Base-by-base conservation (phyloP, 2,113 vertebrate genomes). In the Triplophysa dalaica region DNA sequence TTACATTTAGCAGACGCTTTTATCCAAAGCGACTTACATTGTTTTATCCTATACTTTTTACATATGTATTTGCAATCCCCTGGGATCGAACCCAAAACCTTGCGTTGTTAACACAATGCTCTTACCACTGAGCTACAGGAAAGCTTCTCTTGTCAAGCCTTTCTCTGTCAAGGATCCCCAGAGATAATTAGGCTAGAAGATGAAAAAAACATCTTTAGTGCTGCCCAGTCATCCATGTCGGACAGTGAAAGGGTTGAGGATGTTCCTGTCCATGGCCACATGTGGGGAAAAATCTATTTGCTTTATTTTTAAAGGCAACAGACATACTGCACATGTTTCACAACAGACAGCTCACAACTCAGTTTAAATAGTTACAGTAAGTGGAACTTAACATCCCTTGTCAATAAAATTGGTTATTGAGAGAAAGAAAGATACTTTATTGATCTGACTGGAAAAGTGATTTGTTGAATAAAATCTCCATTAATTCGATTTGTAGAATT, bases 241-340 rank as follows among this genome's bases (percentile, higher is more conserved):
- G 56, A 54, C 22, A 14, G 50, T 70, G 33, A 52, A 58, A 58
- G 50, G 38, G 13, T 43, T 41, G 3, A 63, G 38, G 63, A 33
- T 56, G 41, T 63, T 38, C 61, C 67, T 82, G 60, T 52, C 52
- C 41, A 65, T 38, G 50, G 16, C 50, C 68, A 22, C 70, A 43
- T 58, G 66, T 82, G 41, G 33, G 33, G 26, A 12, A 77, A 77
- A 82, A 82, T 73, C 75, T 14, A 45, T 78, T 67, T 68, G 65
- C 33, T 68, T 74, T 67, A 62, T 63, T 68, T 21, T 22, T 58
- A 70, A 83, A 69, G 45, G 43, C 33, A 41, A 63, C n/a, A 29
- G 24, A 7, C 38, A 16, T 60, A 56, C 24, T 60, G 60, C 72
- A 60, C 33, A 17, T 60, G 45, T 58, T 70, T 41, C 33, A 64